A percentile compares a stretch with the other conserved stretches of the same genome.
Conservation (phyloP, 1,140 invertebrate genomes). For the Acromyrmex echinatior region DNA sequence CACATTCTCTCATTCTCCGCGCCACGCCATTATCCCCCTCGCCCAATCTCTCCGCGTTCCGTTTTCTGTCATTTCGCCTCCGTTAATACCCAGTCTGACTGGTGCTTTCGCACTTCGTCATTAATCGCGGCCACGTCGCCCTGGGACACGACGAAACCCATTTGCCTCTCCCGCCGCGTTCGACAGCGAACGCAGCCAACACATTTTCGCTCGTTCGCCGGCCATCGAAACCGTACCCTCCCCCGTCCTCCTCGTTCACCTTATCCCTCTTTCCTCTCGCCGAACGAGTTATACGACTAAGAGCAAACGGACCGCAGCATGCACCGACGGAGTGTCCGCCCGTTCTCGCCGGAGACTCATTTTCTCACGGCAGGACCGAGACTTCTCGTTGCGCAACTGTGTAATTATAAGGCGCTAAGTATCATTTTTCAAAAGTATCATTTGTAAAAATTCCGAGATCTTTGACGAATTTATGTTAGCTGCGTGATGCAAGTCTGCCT, state of each 20-base stretch:
- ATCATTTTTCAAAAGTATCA: slow-evolving; percentile 25
- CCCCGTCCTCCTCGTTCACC: background rate
- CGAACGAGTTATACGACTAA: slow-evolving; percentile 45
- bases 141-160: slow-evolving; percentile 61
- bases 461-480: slow-evolving; percentile 9
- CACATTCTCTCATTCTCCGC: background rate
- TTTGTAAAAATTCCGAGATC: slow-evolving; percentile 13
- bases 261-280: background rate
- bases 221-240: slow-evolving; percentile 34
- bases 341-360: slow-evolving; percentile 26
- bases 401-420: slow-evolving; percentile 38
- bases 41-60: slow-evolving; percentile 29
- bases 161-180: slow-evolving; percentile 41
- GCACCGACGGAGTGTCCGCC: slow-evolving; percentile 25
- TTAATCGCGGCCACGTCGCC: slow-evolving; percentile 61
- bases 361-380: slow-evolving; percentile 47
- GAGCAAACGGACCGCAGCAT: slow-evolving; percentile 13
- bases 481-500: background rate
- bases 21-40: slow-evolving; percentile 33
- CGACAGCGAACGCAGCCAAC: slow-evolving; percentile 20
- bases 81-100: slow-evolving; percentile 23
- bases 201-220: slow-evolving; percentile 39
- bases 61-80: slow-evolving; percentile 49
- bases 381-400: slow-evolving; percentile 29
- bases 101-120: slow-evolving; percentile 33